Percentiles rank a stretch among this genome's conserved stretches.
Conservation (phyloP, 2,797 vertebrate species). For the Diplodus puntazzo region DNA sequence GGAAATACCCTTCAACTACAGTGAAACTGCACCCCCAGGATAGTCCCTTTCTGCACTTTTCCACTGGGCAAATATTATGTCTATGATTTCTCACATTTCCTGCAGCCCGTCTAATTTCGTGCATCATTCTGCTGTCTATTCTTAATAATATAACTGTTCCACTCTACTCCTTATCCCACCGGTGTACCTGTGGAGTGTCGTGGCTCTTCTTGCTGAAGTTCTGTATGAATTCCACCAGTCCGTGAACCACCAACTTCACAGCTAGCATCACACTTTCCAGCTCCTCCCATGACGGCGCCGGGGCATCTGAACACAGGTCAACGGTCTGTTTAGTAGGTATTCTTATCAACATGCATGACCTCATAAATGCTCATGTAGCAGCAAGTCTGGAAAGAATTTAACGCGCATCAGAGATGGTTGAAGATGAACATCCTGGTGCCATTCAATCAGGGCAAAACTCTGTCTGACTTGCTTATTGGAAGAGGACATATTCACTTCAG, state of each 20-base stretch:
- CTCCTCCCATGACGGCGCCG: slow-evolving; percentile 93
- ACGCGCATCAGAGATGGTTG: background rate
- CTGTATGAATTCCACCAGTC: slow-evolving; percentile 96
- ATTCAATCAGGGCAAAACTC: background rate
- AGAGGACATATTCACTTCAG: background rate
- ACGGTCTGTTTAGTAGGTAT: slow-evolving; percentile 12
- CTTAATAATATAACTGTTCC: background rate
- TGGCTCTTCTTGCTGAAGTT: slow-evolving; percentile 97
- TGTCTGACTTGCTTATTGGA: background rate
- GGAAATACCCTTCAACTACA: too few species aligned
- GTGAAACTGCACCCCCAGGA: too few species aligned
- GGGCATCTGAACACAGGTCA: slow-evolving; percentile 83
- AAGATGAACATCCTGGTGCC: background rate
- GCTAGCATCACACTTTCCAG: slow-evolving; percentile 94
- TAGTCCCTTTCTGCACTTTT: background rate
- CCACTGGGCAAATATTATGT: background rate
- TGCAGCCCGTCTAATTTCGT: background rate
- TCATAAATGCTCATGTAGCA: background rate
- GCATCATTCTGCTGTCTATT: background rate
- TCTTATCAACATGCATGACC: background rate
- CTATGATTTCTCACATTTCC: background rate
- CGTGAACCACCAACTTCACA: slow-evolving; percentile 95
- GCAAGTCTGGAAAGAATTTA: background rate
- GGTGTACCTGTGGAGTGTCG: slow-evolving; percentile 91
- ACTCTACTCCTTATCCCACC: background rate